Evolutionary conservation across 2,888 invertebrate species (phyloP), one percentile per base, ranked within the genome.

Genomic region (Sarcophaga variegata): DNA sequence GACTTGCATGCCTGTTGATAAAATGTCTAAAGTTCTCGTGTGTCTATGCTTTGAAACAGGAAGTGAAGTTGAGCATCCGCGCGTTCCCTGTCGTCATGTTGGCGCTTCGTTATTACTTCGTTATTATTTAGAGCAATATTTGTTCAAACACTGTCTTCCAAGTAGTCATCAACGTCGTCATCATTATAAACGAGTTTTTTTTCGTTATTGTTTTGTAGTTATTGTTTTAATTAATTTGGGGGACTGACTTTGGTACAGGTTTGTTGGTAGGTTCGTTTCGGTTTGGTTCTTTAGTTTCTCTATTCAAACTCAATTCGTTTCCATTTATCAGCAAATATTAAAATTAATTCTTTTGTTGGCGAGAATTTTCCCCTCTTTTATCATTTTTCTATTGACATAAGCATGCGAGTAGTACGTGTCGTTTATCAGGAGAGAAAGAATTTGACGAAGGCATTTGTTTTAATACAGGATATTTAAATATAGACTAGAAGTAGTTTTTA

Each of bases 21-120:
- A 54, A 54, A 4, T 17, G 17, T 71, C 70, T n/a, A 80, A 45
- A 62, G n/a, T 79, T 72, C 59, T 63, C 20, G 45, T 66, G 69
- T 27, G n/a, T 49, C 14, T 64, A 64, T 20, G 59, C 37, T 76
- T 5, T 59, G 59, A 75, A 87, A 85, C 88, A 88, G 88, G 89
- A 89, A 89, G 88, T 89, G 64, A 69, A 85, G 80, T 86, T 87
- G 83, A 74, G 84, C 85, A 88, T 88, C 83, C 85, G 88, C 86
- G 85, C 88, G 84, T 85, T 83, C 81, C 77, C 83, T 84, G 88
- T 89, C 88, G 88, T 81, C 88, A 88, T 80, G 72, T 86, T 85
- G 83, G 81, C 85, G 85, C 87, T 85, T 78, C 80, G 67, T 22
- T 80, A 67, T 62, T 62, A 83, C 67, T 74, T 78, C 77, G 67